These are phyloP conservation scores for Penaeus monodon DNA, from an alignment of 2,888 invertebrate genomes.

Conservation along the genomic window DNA sequence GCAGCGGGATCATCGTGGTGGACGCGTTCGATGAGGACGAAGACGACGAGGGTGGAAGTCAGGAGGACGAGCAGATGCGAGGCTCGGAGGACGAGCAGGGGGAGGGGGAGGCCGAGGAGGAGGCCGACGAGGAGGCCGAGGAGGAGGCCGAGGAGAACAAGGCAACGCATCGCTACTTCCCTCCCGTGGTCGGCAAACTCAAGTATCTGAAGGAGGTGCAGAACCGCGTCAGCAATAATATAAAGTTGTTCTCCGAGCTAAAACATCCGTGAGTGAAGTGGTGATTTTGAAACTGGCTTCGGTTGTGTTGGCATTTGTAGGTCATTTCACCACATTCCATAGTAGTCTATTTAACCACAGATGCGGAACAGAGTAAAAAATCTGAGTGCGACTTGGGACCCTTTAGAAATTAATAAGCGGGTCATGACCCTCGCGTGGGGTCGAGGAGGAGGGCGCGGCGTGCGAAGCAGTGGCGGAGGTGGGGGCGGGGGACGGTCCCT, in stretches of 20 bases:
- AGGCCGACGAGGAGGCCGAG: not conserved
- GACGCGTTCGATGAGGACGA: not conserved
- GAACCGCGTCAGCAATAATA: constrained; percentile 69
- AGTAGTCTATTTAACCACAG: too few species aligned
- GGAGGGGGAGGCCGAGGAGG: not conserved
- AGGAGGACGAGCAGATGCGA: too few species aligned
- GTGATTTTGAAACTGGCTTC: too few species aligned
- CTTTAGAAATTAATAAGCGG: too few species aligned
- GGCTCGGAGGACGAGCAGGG: not conserved
- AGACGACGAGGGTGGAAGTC: not conserved
- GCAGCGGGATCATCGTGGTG: not conserved
- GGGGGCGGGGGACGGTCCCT: constrained; percentile 79
- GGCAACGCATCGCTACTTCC: constrained; percentile 82
- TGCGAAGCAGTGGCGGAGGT: constrained; percentile 81
- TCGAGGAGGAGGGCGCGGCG: constrained; percentile 79
- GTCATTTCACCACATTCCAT: too few species aligned
- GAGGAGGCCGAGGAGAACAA: not conserved
- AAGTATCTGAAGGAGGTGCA: constrained; percentile 85
- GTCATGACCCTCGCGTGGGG: constrained; percentile 74
- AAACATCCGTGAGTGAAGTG: constrained; percentile 78
- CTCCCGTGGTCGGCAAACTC: constrained; percentile 86
- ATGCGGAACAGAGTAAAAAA: too few species aligned
- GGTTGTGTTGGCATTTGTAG: too few species aligned
- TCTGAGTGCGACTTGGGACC: too few species aligned
- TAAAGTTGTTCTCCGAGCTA: constrained; percentile 83